phyloP scores from a whole-genome alignment of 2,888 invertebrate species.

The Notodonta dromedarius region DNA sequence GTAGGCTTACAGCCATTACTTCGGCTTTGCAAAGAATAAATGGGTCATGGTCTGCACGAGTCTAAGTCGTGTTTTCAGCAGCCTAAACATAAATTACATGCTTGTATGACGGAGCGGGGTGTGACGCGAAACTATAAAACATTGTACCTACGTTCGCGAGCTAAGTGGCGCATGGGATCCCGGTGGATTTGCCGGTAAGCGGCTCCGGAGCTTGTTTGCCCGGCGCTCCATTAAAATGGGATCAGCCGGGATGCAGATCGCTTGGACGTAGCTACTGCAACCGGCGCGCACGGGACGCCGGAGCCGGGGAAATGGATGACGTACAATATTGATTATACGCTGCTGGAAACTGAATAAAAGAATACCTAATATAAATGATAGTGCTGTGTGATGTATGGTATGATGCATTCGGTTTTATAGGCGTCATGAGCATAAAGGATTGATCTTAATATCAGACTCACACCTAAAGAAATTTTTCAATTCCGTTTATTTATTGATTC shows the following conservation, averaged over 20 bases:
- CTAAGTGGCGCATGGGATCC: slow-evolving; percentile 79
- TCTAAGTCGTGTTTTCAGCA: slow-evolving; percentile 18
- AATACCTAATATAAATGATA: neutral
- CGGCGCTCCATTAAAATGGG: slow-evolving; percentile 84
- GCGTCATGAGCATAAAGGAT: no score
- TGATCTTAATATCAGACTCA: no score
- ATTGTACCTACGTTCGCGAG: slow-evolving; percentile 61
- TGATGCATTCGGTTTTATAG: no score
- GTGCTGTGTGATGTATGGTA: neutral
- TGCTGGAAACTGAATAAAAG: neutral
- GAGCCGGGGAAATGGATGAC: slow-evolving; percentile 45
- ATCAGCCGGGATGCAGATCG: slow-evolving; percentile 82
- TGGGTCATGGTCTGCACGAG: slow-evolving; percentile 12
- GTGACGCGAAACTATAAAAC: slow-evolving; percentile 51
- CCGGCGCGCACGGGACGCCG: slow-evolving; percentile 49
- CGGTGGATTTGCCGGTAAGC: slow-evolving; percentile 80
- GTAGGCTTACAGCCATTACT: slow-evolving; percentile 18
- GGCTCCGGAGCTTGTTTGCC: slow-evolving; percentile 81
- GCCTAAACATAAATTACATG: slow-evolving; percentile 21
- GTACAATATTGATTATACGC: slow-evolving; percentile 36
- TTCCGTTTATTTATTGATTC: neutral
- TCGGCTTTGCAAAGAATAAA: slow-evolving; percentile 16
- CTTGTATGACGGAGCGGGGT: slow-evolving; percentile 24
- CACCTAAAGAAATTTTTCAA: neutral
- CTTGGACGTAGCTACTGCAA: slow-evolving; percentile 61